A percentile compares a stretch with the other conserved stretches of the same genome.
Conservation (phyloP, 2,888 invertebrate species). For the Thelaira solivaga region DNA sequence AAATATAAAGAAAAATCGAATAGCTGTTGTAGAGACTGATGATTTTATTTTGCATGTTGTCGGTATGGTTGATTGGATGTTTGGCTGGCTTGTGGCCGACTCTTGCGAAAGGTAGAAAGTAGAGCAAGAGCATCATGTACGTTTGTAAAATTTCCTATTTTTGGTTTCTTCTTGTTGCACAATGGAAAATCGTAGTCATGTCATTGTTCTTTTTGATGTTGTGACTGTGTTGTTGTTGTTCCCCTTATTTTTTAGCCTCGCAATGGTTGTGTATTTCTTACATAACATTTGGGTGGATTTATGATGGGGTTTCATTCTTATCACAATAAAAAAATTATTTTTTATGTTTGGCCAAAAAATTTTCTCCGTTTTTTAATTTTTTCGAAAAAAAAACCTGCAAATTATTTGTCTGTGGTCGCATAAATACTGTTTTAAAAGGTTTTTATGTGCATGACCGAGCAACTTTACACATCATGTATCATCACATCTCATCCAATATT, state of each 20-base stretch:
- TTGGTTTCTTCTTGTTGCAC: conserved; percentile 40
- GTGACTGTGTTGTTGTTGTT: conserved; percentile 1
- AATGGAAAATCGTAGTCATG: conserved; percentile 12
- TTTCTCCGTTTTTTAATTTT: too few relatives aligned
- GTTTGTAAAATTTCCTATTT: background rate
- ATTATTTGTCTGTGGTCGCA: background rate
- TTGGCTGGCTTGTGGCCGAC: background rate
- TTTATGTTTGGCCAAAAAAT: background rate
- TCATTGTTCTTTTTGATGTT: conserved; percentile 12
- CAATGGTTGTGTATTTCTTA: conserved; percentile 21
- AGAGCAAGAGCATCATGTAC: conserved; percentile 19
- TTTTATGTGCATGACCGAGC: too few relatives aligned
- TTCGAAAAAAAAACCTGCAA: too few relatives aligned
- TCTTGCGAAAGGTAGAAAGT: conserved; percentile 37
- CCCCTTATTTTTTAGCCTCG: background rate
- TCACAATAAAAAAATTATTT: background rate
- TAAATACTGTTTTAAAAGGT: too few relatives aligned
- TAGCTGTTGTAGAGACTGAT: conserved; percentile 3
- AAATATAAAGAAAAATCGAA: conserved; percentile 23
- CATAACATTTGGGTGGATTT: conserved; percentile 19
- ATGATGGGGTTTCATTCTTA: conserved; percentile 12
- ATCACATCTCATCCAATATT: too few relatives aligned
- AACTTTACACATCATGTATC: too few relatives aligned
- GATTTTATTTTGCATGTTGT: background rate
- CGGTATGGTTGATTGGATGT: background rate